phyloP scores from a whole-genome alignment of 92 coral and sea anemone genomes.

The Zoanthus gigantus region DNA sequence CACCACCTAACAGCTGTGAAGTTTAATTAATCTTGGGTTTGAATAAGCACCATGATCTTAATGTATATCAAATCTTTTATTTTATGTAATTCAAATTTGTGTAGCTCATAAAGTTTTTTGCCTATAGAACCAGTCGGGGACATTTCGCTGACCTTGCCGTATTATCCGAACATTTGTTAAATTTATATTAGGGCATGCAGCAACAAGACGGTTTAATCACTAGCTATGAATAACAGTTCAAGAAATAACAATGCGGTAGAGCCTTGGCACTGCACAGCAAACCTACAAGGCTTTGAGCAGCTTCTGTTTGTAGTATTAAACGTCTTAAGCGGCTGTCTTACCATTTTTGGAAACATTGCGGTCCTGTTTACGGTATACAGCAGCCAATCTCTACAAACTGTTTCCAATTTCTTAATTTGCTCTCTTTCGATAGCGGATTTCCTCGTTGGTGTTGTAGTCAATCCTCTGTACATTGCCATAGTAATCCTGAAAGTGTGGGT shows the following conservation, averaged over 20 bases:
- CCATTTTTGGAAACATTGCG: slow-evolving; percentile 47
- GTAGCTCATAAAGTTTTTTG: too few species aligned
- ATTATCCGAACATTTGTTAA: too few species aligned
- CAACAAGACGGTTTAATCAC: neutral
- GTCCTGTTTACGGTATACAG: slow-evolving; percentile 51
- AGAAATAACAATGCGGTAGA: neutral
- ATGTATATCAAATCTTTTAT: too few species aligned
- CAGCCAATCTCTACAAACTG: slow-evolving; percentile 45
- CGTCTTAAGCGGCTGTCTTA: slow-evolving; percentile 30
- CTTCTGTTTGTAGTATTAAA: slow-evolving; percentile 40
- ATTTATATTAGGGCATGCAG: neutral
- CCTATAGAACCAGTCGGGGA: too few species aligned
- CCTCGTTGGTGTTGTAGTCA: slow-evolving; percentile 54
- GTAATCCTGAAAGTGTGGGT: slow-evolving; percentile 54
- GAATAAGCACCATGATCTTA: too few species aligned
- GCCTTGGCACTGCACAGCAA: slow-evolving; percentile 38
- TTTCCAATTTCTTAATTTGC: slow-evolving; percentile 60
- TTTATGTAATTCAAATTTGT: too few species aligned
- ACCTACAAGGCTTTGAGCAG: slow-evolving; percentile 18
- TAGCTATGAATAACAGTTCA: neutral
- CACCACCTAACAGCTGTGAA: too few species aligned
- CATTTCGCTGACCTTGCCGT: too few species aligned
- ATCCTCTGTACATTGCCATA: slow-evolving; percentile 59
- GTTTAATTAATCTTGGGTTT: too few species aligned
- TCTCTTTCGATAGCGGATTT: slow-evolving; percentile 58